Conservation (phyloP, 2,888 invertebrate genomes). For the Scaptomyza flava region DNA sequence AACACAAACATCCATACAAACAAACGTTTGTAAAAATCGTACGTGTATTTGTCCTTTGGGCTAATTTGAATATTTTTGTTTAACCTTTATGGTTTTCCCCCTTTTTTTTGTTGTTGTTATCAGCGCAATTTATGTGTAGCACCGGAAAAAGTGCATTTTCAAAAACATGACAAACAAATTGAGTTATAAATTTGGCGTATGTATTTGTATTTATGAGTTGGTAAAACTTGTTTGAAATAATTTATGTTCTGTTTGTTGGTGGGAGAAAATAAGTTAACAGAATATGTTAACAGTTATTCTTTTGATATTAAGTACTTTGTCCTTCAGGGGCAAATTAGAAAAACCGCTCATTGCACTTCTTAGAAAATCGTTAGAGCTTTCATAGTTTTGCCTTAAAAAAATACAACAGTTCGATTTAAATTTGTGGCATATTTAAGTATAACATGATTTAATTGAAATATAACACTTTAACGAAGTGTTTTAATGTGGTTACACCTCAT, state of each 20-base stretch:
- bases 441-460: neutral
- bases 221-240: neutral
- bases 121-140: slow-evolving; percentile 59
- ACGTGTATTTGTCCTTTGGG: slow-evolving; percentile 12
- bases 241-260: neutral
- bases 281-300: neutral
- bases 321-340: neutral
- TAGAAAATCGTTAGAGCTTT: neutral
- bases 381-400: neutral
- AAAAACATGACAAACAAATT: slow-evolving; percentile 54
- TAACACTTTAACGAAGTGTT: neutral
- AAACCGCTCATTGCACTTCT: too few relatives aligned
- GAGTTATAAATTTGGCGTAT: slow-evolving; percentile 62
- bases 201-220: too few relatives aligned
- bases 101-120: slow-evolving; percentile 1
- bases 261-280: neutral
- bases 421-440: neutral
- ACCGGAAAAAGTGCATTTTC: slow-evolving; percentile 37
- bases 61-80: slow-evolving; percentile 69
- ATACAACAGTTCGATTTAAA: neutral
- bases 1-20: slow-evolving; percentile 3
- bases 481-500: neutral
- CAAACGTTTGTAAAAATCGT: slow-evolving; percentile 9
- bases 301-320: neutral
- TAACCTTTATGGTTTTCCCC: neutral